phyloP scores from a whole-genome alignment of 2,888 invertebrate genomes.

The Volucella bombylans region DNA sequence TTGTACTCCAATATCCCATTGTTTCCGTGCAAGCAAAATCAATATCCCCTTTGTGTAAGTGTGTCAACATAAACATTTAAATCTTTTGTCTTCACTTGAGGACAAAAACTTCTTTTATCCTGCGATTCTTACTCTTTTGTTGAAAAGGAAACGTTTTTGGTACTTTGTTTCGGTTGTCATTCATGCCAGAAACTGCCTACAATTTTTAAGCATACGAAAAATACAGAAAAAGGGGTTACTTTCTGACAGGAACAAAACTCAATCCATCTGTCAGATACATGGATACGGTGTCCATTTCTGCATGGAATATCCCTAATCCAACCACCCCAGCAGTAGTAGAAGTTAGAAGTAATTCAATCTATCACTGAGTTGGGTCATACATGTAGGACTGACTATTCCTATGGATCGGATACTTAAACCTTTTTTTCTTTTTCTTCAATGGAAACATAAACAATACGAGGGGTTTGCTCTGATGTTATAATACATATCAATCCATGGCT shows the following conservation, averaged over 20 bases:
- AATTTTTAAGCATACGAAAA: background rate
- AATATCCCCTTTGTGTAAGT: constrained; percentile 37
- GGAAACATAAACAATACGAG: constrained; percentile 37
- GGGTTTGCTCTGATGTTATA: background rate
- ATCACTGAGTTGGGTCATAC: constrained; percentile 19
- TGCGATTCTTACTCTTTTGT: background rate
- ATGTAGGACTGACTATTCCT: background rate
- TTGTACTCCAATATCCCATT: constrained; percentile 18
- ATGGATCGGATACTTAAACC: background rate
- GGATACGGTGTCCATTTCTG: constrained; percentile 53
- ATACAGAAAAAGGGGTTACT: background rate
- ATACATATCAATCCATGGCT: constrained; percentile 50
- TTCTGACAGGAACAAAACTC: constrained; percentile 30
- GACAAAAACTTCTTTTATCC: constrained; percentile 31
- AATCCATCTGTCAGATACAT: constrained; percentile 57
- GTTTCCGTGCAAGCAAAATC: constrained; percentile 41
- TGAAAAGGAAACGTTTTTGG: constrained; percentile 16
- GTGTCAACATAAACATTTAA: constrained; percentile 53
- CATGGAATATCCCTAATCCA: constrained; percentile 22
- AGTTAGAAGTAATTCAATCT: constrained; percentile 62
- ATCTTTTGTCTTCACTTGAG: constrained; percentile 57
- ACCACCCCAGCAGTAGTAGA: constrained; percentile 18
- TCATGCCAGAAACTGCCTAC: constrained; percentile 45
- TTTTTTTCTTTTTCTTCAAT: constrained; percentile 33
- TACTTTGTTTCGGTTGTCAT: constrained; percentile 35